Evolutionary conservation across 2,888 invertebrate species (phyloP).

Genomic region (Polyommatus icarus): DNA sequence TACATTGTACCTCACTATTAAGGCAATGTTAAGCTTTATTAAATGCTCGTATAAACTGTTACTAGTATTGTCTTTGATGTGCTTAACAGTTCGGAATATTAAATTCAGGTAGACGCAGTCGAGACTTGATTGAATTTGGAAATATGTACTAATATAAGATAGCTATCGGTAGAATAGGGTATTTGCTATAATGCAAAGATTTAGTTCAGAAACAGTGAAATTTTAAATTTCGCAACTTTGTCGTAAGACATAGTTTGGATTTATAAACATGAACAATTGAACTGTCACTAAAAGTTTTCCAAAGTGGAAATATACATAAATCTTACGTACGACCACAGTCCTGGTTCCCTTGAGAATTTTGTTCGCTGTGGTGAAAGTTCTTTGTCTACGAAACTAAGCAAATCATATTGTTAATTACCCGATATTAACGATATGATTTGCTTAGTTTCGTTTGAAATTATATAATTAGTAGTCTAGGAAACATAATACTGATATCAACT

Average conservation of each 20-base stretch:
- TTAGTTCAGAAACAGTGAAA: no score
- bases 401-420: background rate
- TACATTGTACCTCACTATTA: background rate
- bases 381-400: background rate
- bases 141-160: background rate
- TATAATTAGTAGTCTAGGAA: conserved; percentile 1
- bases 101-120: background rate
- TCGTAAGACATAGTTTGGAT: background rate
- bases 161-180: background rate
- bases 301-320: background rate
- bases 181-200: no score
- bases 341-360: background rate
- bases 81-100: conserved; percentile 2
- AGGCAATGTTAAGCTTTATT: conserved; percentile 24
- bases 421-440: no score
- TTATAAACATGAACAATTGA: background rate
- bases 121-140: background rate
- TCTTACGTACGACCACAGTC: background rate
- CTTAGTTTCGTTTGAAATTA: conserved; percentile 8
- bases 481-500: background rate
- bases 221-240: background rate
- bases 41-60: conserved; percentile 25
- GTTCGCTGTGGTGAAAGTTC: background rate
- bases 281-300: background rate
- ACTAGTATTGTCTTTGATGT: background rate